These are phyloP conservation scores for Eristalis intricaria DNA, from an alignment of 2,888 invertebrate species.

Conservation along the genomic window DNA sequence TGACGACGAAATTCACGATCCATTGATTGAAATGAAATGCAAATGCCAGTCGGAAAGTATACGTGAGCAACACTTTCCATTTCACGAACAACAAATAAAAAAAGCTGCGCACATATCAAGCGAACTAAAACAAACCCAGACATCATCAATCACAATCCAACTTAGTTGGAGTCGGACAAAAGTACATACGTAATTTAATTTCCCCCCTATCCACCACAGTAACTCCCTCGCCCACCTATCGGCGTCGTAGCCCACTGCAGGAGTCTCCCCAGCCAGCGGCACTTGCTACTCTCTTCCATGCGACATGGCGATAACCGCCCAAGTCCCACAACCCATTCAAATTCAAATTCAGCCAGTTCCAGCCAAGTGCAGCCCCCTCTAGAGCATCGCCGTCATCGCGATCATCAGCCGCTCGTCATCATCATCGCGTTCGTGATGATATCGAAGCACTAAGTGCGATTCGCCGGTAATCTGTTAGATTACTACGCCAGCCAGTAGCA, in stretches of 20 bases:
- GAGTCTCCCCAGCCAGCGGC: background rate
- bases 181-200: background rate
- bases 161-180: background rate
- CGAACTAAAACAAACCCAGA: background rate
- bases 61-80: no score
- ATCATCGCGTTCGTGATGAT: slow-evolving; percentile 32
- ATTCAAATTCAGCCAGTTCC: background rate
- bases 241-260: background rate
- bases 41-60: no score
- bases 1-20: no score
- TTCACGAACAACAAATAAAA: background rate
- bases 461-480: slow-evolving; percentile 59
- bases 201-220: background rate
- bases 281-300: no score
- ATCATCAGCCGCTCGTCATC: background rate
- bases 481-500: slow-evolving; percentile 54
- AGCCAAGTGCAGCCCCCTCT: slow-evolving; percentile 29
- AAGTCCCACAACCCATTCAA: background rate
- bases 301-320: background rate
- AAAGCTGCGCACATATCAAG: background rate
- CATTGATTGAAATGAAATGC: no score
- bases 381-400: slow-evolving; percentile 7
- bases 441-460: slow-evolving; percentile 56
- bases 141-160: background rate
- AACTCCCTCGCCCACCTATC: background rate